A percentile compares a stretch with the other conserved stretches of the same genome.
Evolutionary conservation across 2,113 vertebrate genomes (phyloP).

Genomic region (Syngnathoides biaculeatus): DNA sequence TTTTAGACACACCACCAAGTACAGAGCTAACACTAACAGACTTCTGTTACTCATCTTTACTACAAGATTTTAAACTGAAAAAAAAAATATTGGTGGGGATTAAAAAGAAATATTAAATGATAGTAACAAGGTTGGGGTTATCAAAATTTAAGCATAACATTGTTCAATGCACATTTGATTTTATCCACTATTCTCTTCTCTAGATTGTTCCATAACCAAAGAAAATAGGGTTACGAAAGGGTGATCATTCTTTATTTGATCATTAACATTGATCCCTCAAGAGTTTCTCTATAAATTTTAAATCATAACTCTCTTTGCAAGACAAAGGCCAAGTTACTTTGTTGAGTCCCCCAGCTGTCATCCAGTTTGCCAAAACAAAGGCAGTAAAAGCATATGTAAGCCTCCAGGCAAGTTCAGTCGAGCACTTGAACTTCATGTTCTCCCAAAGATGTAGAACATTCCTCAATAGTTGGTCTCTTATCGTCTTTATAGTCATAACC

Average conservation of each 20-base stretch:
- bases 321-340: constrained; percentile 31
- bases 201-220: constrained; percentile 53
- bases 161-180: constrained; percentile 60
- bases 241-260: constrained; percentile 33
- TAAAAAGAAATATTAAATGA: constrained; percentile 66
- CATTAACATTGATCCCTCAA: constrained; percentile 29
- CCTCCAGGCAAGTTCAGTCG: constrained; percentile 6
- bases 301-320: constrained; percentile 49
- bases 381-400: constrained; percentile 43
- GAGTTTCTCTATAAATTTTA: constrained; percentile 52
- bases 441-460: constrained; percentile 3
- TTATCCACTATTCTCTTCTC: constrained; percentile 36
- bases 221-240: constrained; percentile 66
- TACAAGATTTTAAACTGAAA: constrained; percentile 64
- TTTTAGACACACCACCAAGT: constrained; percentile 63
- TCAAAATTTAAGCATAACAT: constrained; percentile 68
- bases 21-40: constrained; percentile 63
- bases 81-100: constrained; percentile 55
- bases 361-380: constrained; percentile 34
- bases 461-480: background rate
- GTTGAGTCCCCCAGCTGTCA: constrained; percentile 24
- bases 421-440: constrained; percentile 17
- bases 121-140: constrained; percentile 59
- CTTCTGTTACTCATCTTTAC: constrained; percentile 68
- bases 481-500: constrained; percentile 7